phyloP scores from a whole-genome alignment of 1,140 invertebrate species.

The Chelonus insularis region DNA sequence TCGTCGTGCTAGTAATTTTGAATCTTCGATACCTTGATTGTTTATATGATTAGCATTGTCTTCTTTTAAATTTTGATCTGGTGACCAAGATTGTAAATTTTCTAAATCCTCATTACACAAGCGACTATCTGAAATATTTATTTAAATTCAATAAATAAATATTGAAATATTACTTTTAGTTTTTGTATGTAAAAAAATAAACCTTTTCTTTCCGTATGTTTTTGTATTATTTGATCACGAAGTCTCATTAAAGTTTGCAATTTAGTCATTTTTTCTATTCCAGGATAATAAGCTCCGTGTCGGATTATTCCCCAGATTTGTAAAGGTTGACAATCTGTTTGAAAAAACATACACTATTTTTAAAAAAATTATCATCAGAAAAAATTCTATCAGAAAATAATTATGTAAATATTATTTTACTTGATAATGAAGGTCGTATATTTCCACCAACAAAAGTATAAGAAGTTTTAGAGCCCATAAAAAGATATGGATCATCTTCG shows the following conservation, averaged over 20 bases:
- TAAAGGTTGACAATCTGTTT: conserved; percentile 45
- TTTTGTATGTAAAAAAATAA: conserved; percentile 17
- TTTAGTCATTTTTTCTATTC: conserved; percentile 27
- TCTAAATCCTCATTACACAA: conserved; percentile 53
- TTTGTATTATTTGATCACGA: conserved; percentile 42
- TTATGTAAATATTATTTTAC: conserved; percentile 39
- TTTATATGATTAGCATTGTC: conserved; percentile 42
- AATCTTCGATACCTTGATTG: conserved; percentile 51
- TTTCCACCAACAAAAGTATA: conserved; percentile 56
- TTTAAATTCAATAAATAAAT: not conserved
- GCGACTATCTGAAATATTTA: conserved; percentile 45
- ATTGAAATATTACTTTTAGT: not conserved
- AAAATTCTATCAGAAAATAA: not conserved
- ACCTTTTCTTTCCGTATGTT: conserved; percentile 44
- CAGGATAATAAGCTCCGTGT: conserved; percentile 49
- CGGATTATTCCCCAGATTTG: conserved; percentile 50
- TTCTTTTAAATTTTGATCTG: conserved; percentile 35
- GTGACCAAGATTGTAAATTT: conserved; percentile 48
- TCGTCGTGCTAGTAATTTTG: conserved; percentile 47
- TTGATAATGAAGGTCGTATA: conserved; percentile 44
- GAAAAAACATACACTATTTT: too few species aligned
- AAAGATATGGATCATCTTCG: conserved; percentile 56
- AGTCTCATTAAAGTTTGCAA: conserved; percentile 38
- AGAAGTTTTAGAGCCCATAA: conserved; percentile 58
- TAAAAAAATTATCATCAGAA: not conserved